These are phyloP conservation scores for Odontamblyopus rebecca DNA, from an alignment of 2,797 vertebrate species.

Conservation along the genomic window DNA sequence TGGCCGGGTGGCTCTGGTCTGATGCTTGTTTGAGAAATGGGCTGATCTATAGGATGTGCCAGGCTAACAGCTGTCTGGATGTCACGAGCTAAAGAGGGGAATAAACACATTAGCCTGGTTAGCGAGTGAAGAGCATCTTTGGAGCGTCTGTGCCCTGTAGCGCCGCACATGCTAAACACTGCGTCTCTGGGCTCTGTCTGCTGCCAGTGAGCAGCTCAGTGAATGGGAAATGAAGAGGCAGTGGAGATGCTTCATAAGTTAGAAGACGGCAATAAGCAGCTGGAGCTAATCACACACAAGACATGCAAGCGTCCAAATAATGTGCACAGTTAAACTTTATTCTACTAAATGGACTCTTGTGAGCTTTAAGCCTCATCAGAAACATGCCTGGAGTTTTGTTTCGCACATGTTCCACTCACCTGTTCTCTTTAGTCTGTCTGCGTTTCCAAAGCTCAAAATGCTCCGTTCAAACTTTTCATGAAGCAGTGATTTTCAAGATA, in stretches of 20 bases:
- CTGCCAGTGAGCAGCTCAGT: conserved; percentile 6
- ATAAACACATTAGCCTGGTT: conserved; percentile 55
- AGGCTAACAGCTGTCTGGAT: conserved; percentile 44
- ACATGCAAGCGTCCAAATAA: conserved; percentile 2
- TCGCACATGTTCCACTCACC: too few relatives aligned
- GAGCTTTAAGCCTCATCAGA: too few relatives aligned
- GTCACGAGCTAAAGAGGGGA: conserved; percentile 30
- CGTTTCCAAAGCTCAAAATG: too few relatives aligned
- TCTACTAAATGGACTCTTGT: too few relatives aligned
- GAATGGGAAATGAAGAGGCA: conserved; percentile 24
- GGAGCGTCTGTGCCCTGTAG: not conserved
- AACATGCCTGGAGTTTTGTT: too few relatives aligned
- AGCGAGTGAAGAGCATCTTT: conserved; percentile 38
- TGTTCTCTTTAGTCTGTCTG: too few relatives aligned
- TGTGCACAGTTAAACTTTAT: not conserved
- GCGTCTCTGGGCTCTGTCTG: conserved; percentile 27
- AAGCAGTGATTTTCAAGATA: too few relatives aligned
- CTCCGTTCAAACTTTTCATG: too few relatives aligned
- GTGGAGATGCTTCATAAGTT: conserved; percentile 36
- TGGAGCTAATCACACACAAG: conserved; percentile 24
- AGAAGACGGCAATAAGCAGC: conserved; percentile 12
- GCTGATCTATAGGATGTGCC: conserved; percentile 42
- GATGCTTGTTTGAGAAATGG: conserved; percentile 30
- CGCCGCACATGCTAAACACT: conserved; percentile 4
- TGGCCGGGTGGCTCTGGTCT: conserved; percentile 11